A percentile compares a stretch with the other conserved stretches of the same genome.
These are phyloP conservation scores for Cyclophora albipunctata DNA, from an alignment of 2,888 invertebrate genomes.

Conservation along the genomic window DNA sequence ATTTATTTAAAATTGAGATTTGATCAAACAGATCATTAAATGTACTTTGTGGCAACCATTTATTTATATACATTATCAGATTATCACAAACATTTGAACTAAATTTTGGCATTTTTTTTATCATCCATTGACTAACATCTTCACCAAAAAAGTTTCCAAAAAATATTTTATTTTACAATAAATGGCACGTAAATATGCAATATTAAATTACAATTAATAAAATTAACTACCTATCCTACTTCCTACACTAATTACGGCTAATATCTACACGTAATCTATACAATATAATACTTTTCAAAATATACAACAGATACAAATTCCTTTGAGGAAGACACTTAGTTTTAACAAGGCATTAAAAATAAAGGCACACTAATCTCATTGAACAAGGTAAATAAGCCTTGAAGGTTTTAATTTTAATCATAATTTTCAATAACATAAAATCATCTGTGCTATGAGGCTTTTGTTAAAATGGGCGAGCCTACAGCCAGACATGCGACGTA, in stretches of 20 bases:
- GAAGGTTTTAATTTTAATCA: too few relatives aligned
- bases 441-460: too few relatives aligned
- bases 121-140: neutral
- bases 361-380: neutral
- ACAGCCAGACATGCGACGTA: too few relatives aligned
- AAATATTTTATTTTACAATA: neutral
- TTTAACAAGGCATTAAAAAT: conserved; percentile 5
- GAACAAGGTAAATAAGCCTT: too few relatives aligned
- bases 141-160: neutral
- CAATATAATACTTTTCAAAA: conserved; percentile 32
- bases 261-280: conserved; percentile 5
- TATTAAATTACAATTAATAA: too few relatives aligned
- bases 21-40: neutral
- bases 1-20: neutral
- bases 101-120: conserved; percentile 14
- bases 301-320: conserved; percentile 18
- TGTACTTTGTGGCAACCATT: neutral
- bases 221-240: conserved; percentile 1
- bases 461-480: too few relatives aligned
- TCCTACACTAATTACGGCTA: conserved; percentile 1
- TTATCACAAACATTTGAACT: conserved; percentile 32
- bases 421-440: too few relatives aligned
- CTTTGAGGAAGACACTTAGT: conserved; percentile 15
- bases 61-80: conserved; percentile 11
- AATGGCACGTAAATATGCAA: conserved; percentile 6